phyloP scores from a whole-genome alignment of 2,113 vertebrate genomes.

The Leptobrachium ailaonicum region DNA sequence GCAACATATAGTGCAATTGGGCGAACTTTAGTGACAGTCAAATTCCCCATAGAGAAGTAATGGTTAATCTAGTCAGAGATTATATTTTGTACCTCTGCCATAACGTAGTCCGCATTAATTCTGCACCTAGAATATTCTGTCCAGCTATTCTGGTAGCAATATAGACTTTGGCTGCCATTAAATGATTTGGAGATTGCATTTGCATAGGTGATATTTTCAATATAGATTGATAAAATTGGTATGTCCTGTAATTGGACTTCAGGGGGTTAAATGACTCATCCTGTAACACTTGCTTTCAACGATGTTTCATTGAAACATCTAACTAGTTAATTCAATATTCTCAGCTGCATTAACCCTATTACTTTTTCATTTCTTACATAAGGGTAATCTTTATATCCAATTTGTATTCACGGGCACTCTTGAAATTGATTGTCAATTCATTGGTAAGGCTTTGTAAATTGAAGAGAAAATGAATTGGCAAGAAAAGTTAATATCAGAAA shows the following conservation, averaged over 20 bases:
- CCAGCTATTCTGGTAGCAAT: too few relatives aligned
- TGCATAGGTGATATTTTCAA: too few relatives aligned
- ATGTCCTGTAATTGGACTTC: background rate
- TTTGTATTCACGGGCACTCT: slow-evolving; percentile 34
- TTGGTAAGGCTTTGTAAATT: slow-evolving; percentile 49
- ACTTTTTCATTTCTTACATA: slow-evolving; percentile 19
- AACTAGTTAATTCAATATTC: background rate
- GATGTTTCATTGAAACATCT: background rate
- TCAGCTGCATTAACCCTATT: slow-evolving; percentile 1
- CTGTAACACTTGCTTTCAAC: background rate
- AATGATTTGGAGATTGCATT: too few relatives aligned
- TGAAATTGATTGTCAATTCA: slow-evolving; percentile 45
- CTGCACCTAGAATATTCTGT: too few relatives aligned
- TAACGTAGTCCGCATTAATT: too few relatives aligned
- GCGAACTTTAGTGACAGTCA: too few relatives aligned
- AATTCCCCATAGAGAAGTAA: too few relatives aligned
- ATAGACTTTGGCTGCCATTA: too few relatives aligned
- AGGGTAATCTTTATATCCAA: slow-evolving; percentile 28
- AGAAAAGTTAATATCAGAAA: slow-evolving; percentile 46
- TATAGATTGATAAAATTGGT: too few relatives aligned
- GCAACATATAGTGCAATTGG: too few relatives aligned
- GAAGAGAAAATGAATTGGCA: slow-evolving; percentile 45
- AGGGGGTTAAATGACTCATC: background rate
- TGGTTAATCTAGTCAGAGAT: too few relatives aligned
- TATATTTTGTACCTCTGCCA: too few relatives aligned